Base-by-base conservation (phyloP, 2,888 invertebrate species). In the Stictocephala bisonia region DNA sequence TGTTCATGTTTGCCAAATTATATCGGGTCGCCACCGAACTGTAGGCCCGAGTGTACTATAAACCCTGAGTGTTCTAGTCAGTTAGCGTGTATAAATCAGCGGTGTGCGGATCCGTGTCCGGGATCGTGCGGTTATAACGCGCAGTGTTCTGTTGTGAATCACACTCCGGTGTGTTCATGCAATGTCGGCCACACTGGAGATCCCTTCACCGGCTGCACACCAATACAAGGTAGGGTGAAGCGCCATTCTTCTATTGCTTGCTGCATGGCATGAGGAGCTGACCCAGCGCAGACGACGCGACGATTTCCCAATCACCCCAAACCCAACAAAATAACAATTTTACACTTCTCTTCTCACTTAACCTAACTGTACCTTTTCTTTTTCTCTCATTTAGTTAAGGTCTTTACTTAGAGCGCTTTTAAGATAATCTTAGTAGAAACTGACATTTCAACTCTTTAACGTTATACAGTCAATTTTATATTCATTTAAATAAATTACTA, bases 1-100 rank as follows among this genome's bases (percentile, higher is more conserved):
- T 94, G 94, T 83, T 92, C 93, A 79, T 94, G 94, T 84, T 86
- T 91, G 80, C 88, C 90, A 71, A 90, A 90, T 82, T 94, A 91
- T 83, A 87, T 93, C 79, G 94, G 94, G 79, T 88, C 92, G 78
- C 91, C 95, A 78, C 93, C 93, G 76, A 91, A 91, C 80, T 94
- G 94, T 85, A 88, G 93, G 81, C 93, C 93, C 22, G 93, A 94
- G 86, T 94, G 94, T 84, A 89, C 87, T 77, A 89, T 90, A 74
- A 91, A 90, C 83, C 88, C 90, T 27, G 92, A 93, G 81, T 95
- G 94, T 82, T 87, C 91, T 7, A 88, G 89, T 78, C 90, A 90
- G 81, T 87, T 88, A 82, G 93, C 94, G 75, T 95, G 95, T 83
- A 89, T 92, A 78, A 91, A 91, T 83, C 90, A 90, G 81, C 90